Conservation (phyloP, 2,113 vertebrate species). For the Spermophilus dauricus region DNA sequence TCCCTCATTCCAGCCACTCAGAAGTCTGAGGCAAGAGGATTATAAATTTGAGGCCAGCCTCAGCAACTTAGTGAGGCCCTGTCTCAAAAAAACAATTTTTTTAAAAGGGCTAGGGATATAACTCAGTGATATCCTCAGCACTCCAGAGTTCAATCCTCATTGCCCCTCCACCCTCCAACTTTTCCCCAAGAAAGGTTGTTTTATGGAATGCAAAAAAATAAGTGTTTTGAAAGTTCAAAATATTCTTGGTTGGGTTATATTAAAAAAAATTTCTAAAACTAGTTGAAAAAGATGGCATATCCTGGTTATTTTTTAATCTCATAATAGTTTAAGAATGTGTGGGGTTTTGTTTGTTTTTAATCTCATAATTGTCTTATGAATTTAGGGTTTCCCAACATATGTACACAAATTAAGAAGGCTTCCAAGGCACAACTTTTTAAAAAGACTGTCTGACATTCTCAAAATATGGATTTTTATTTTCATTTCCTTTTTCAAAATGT, state of each 20-base stretch:
- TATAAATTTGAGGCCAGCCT: background rate
- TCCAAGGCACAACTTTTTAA: background rate
- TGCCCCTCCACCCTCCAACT: no score
- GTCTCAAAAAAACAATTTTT: no score
- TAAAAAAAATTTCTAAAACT: conserved; percentile 28
- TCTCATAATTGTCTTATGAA: background rate
- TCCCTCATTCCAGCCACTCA: background rate
- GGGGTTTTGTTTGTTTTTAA: background rate
- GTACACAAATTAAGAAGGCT: background rate
- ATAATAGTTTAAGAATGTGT: background rate
- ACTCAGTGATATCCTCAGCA: no score
- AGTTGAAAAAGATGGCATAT: background rate
- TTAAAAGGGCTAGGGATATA: no score
- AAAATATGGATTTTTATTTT: conserved; percentile 1
- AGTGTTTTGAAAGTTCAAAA: conserved; percentile 41
- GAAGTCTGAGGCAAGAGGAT: background rate
- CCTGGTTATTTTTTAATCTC: background rate
- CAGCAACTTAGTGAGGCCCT: no score
- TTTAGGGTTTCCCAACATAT: background rate
- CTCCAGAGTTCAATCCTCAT: no score
- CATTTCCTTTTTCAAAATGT: conserved; percentile 54
- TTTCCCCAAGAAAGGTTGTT: background rate
- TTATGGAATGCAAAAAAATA: background rate
- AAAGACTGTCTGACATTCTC: conserved; percentile 3
- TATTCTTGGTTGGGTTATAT: background rate